Evolutionary conservation across 2,113 vertebrate species (phyloP), one percentile per base, ranked within the genome.

Genomic region (Zosterops japonicus): DNA sequence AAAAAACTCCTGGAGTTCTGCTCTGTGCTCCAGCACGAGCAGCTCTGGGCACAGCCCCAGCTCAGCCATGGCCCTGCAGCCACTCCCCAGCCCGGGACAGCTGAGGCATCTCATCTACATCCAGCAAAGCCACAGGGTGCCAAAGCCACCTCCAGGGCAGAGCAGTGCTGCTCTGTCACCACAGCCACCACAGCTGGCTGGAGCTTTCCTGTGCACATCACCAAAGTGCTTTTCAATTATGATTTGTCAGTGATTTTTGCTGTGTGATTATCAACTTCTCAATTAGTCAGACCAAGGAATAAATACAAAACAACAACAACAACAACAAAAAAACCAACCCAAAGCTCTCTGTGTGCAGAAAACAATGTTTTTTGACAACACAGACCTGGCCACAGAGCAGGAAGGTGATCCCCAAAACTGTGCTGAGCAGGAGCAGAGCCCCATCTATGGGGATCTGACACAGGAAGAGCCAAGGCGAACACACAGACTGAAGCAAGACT

Each of bases 21-120:
- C 50, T 49, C 27, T 12, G 6, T 16, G 69, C 59, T 46, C 33
- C 2, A 0, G 60, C 60, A 49, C 0, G 0, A 69, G 60, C 4
- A 0, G 71, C 68, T 46, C 33, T 5, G 3, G 31, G 29, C 8
- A 19, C 75, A 70, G 57, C 18, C 80, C 28, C 57, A 33, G 80
- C 35, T 39, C 11, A 2, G 67, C 53, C 2, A 1, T 31, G 49
- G 59, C n/a, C 0, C 0, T n/a, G 46, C 63, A 68, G 53, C 63
- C 53, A 33, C 72, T 87, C 53, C 39, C 46, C 83, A 60, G 46
- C 27, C 72, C 0, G 1, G 49, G 55, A 33, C 22, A 68, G 31
- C 39, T 24, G 42, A 52, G 47, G 23, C 12, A 15, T 8, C 69
- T 41, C 70, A 4, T 8, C 53, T 41, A 33, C 64, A 42, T n/a